Base-by-base conservation (phyloP, 2,888 invertebrate species). In the Drosophila phalerata region DNA sequence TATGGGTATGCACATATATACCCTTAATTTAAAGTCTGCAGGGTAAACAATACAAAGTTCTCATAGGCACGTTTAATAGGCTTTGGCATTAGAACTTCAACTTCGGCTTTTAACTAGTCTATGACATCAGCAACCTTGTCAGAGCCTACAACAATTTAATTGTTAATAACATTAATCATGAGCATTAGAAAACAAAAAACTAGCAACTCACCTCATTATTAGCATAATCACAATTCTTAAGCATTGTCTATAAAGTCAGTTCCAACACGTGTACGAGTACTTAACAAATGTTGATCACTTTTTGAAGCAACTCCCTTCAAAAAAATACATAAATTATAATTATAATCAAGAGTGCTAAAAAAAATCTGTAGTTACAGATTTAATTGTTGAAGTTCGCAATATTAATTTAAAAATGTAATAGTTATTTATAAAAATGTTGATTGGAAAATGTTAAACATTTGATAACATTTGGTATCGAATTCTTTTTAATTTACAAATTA, bases 141-240 rank as follows among this genome's bases (percentile, higher is more conserved):
- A 53, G 69, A 62, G 84, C 77, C 81, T 69, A 83, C 71, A 79
- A 52, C 70, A 55, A 64, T 70, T 79, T 67, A 53, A 62, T 71
- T 67, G 58, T 63, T 60, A 66, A 63, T 64, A 49, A 71, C 83
- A 83, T 88, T 85, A 77, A 77, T 88, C 88, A 82, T 52, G 22
- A 34, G 42, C 43, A 60, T 45, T 53, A 73, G 5, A 25, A 58
- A 58, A 17, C 28, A 22, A 17, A 38, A 22, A 22, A 11, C 52
- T 15, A 34, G 55, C 52, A 55, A 63, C 62, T 49, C 64, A 2
- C 53, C 57, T 38, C 45, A 77, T 66, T 53, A 73, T 80, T 70
- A 79, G 52, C 77, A 65, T 73, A 80, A 80, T 63, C 57, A 47
- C 58, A 57, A 65, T 43, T 49, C 42, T 76, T 65, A 71, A 65